These are phyloP conservation scores for Thereva unica DNA, from an alignment of 2,888 invertebrate genomes.

Conservation along the genomic window DNA sequence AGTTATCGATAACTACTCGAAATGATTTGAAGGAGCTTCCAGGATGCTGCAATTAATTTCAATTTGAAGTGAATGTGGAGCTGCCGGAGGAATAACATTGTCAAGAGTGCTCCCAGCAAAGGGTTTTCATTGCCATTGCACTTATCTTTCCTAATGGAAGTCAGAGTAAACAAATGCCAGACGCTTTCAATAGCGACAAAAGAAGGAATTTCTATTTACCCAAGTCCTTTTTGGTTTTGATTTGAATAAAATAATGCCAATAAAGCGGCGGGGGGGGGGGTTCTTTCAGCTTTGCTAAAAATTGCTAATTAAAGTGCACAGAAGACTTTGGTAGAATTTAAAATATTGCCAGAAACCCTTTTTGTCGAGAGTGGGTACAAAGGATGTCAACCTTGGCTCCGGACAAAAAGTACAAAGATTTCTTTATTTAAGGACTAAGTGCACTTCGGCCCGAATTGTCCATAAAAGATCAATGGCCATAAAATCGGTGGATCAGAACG, in stretches of 20 bases:
- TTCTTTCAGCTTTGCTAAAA: no score
- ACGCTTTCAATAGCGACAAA: conserved; percentile 24
- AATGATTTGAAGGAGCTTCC: conserved; percentile 10
- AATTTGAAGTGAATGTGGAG: conserved; percentile 32
- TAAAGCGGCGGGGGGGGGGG: background rate
- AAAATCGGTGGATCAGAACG: conserved; percentile 45
- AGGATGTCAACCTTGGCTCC: conserved; percentile 15
- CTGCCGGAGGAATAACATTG: conserved; percentile 32
- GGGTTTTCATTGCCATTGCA: conserved; percentile 31
- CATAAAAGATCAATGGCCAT: conserved; percentile 47
- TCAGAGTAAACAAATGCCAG: conserved; percentile 28
- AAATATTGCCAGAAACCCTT: conserved; percentile 1
- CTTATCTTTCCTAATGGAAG: conserved; percentile 34
- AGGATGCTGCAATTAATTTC: conserved; percentile 32
- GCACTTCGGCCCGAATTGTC: conserved; percentile 43
- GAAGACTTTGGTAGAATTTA: no score
- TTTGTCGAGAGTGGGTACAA: no score
- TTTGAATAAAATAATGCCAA: conserved; percentile 22
- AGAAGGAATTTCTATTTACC: conserved; percentile 20
- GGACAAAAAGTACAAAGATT: conserved; percentile 13
- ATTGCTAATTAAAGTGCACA: no score
- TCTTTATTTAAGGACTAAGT: conserved; percentile 39
- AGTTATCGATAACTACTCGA: conserved; percentile 30
- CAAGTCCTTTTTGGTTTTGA: conserved; percentile 4
- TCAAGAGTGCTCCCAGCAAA: conserved; percentile 21